phyloP scores from a whole-genome alignment of 30 jellyfish, hydroid and myxozoan species.

The Aurelia sp. region DNA sequence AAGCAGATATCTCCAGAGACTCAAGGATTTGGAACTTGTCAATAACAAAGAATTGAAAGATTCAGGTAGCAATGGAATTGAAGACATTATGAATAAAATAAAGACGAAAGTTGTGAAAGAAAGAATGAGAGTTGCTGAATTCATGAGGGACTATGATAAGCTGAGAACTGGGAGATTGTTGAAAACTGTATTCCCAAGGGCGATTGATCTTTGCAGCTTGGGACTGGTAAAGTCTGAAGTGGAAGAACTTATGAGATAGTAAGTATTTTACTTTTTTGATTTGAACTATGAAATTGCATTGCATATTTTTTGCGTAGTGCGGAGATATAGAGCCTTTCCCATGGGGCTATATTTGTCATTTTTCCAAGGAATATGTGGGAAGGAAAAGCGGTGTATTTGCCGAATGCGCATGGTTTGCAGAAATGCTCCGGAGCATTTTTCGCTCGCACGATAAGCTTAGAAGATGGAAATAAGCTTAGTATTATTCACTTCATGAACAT shows the following conservation, averaged over 20 bases:
- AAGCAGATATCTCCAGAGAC: conserved; percentile 68
- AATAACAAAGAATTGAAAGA: conserved; percentile 32
- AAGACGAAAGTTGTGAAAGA: conserved; percentile 82
- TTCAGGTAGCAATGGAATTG: conserved; percentile 52
- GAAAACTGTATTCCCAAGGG: conserved; percentile 90
- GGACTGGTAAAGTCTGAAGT: conserved; percentile 78
- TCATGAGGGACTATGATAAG: conserved; percentile 90
- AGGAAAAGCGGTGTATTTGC: too few relatives aligned
- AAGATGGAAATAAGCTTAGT: too few relatives aligned
- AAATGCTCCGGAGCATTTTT: too few relatives aligned
- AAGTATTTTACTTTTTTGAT: neutral
- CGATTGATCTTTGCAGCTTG: conserved; percentile 79
- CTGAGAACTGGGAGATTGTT: conserved; percentile 85
- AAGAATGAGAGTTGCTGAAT: conserved; percentile 81
- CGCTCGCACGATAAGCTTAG: too few relatives aligned
- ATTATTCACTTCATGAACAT: too few relatives aligned
- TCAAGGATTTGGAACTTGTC: conserved; percentile 76
- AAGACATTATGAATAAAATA: conserved; percentile 73
- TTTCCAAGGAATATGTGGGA: too few relatives aligned
- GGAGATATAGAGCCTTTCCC: too few relatives aligned
- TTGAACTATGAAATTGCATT: neutral
- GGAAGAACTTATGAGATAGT: conserved; percentile 72
- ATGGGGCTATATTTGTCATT: too few relatives aligned
- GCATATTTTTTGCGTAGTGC: neutral
- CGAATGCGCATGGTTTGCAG: too few relatives aligned